Evolutionary conservation across 2,888 invertebrate genomes (phyloP), one percentile per base, ranked within the genome.

Genomic region (Eupithecia vulgata): DNA sequence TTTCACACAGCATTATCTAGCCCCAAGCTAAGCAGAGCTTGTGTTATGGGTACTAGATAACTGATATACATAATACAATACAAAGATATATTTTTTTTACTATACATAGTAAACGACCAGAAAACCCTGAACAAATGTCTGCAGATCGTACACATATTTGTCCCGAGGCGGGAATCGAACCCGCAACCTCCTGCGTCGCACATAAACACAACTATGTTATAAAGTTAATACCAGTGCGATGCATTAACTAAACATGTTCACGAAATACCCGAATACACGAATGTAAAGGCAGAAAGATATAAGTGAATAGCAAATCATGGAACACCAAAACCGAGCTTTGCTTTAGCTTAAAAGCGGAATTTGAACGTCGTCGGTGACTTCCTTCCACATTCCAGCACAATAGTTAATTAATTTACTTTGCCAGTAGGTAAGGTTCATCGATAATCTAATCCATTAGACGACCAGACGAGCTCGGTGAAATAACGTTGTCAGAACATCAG

Each of bases 271-370:
- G 13, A 13, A 0, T 25, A 57, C 57, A 13, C 57, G 57, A 57
- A 57, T 57, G 57, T 57, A 57, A 10, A 21, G 21, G 21, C 12
- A 48, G n/a, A n/a, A 5, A 52, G 21, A 21, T 52, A 1, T 52
- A 52, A 52, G 52, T 52, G 52, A 52, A 52, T 21, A 52, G 52
- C 21, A 52, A 52, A 52, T 52, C 52, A 52, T 21, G 21, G 52
- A 21, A 10, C 48, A 21, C 12, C 12, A 7, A 12, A 21, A 52
- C 21, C 52, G 21, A 21, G 5, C 17, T 52, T 48, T n/a, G n/a
- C 48, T n/a, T 48, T n/a, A 1, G n/a, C 48, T 15, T 45, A 6
- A 52, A 12, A 12, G 52, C 52, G 21, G 21, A 52, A 12, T 52
- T 52, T 21, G 21, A 52, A 12, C 21, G 10, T 52, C 21, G 52